Base-by-base conservation (phyloP, 2,113 vertebrate species). In the Orthonyx spaldingii region DNA sequence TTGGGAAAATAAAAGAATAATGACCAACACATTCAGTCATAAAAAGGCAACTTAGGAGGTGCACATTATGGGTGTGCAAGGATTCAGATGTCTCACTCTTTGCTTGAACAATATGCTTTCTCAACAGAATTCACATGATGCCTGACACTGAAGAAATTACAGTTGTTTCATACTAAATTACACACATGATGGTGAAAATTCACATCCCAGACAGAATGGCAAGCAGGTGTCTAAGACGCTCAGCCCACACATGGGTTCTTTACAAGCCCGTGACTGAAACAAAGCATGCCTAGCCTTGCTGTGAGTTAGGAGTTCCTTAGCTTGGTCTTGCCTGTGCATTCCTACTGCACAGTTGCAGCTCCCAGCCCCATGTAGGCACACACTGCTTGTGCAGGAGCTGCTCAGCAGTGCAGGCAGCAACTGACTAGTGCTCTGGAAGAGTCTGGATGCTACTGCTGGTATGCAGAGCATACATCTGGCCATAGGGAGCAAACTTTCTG, bases 31-130 rank as follows among this genome's bases (percentile, higher is more conserved):
- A 80, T 52, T 90, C 44, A 65, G 70, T 41, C 50, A 64, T 53
- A 84, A 90, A 91, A 94, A 97, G 56, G 64, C 75, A 89, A 52
- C 63, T 93, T 64, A 78, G 59, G 32, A 87, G 64, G 80, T 69
- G 81, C 6, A 27, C 32, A 84, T 49, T 68, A 65, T 13, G 30
- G 11, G 0, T 12, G 52, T 39, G 24, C 57, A 79, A 89, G 21
- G 74, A 94, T 76, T 66, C 39, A 46, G 39, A 44, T 44, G 84
- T 93, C 69, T 75, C 2, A 0, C 22, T 75, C 79, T 53, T 41
- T 8, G 64, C 44, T 76, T 83, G 70, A 80, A 84, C 57, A 91
- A 56, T 7, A 47, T 24, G n/a, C 24, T n/a, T 87, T 65, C 66
- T 47, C 56, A 47, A 46, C 16, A 83, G 55, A 95, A 79, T 60